Evolutionary conservation across 2,113 vertebrate genomes (phyloP).

Genomic region (Oxygymnocypris stewartii): DNA sequence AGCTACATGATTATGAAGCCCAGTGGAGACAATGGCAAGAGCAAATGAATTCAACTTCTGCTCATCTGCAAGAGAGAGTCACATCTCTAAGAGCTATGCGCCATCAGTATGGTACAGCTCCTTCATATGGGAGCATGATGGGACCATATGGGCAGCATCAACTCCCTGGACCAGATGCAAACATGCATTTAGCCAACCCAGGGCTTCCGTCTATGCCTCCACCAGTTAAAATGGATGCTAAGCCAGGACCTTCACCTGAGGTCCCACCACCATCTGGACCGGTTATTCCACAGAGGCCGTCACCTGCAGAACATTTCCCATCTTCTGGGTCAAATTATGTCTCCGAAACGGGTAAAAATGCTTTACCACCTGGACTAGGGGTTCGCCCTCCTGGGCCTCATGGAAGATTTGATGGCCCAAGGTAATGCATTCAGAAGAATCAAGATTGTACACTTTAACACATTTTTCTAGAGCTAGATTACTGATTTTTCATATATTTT

Average conservation of each 20-base stretch:
- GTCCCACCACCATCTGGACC: slow-evolving; percentile 53
- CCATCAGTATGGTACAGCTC: slow-evolving; percentile 71
- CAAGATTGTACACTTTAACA: background rate
- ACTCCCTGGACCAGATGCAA: slow-evolving; percentile 63
- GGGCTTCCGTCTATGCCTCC: slow-evolving; percentile 71
- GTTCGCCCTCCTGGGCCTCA: slow-evolving; percentile 55
- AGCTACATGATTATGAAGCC: slow-evolving; percentile 91
- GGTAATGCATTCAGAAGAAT: slow-evolving; percentile 69
- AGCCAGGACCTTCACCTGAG: slow-evolving; percentile 54
- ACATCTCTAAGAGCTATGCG: slow-evolving; percentile 84
- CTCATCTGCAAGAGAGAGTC: slow-evolving; percentile 87
- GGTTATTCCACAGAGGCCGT: slow-evolving; percentile 62
- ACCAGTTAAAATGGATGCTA: slow-evolving; percentile 68
- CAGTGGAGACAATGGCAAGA: slow-evolving; percentile 98
- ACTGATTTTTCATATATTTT: slow-evolving; percentile 24
- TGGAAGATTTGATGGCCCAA: slow-evolving; percentile 78
- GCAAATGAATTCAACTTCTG: slow-evolving; percentile 92
- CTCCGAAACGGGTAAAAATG: slow-evolving; percentile 9
- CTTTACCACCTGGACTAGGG: slow-evolving; percentile 50
- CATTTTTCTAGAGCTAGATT: background rate
- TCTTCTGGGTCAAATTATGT: background rate
- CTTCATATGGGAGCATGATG: slow-evolving; percentile 76
- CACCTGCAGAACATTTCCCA: slow-evolving; percentile 52
- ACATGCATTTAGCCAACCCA: slow-evolving; percentile 57
- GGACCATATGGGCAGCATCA: slow-evolving; percentile 80